Evolutionary conservation across 2,113 vertebrate species (phyloP).

Genomic region (Gorsachius goisagi): DNA sequence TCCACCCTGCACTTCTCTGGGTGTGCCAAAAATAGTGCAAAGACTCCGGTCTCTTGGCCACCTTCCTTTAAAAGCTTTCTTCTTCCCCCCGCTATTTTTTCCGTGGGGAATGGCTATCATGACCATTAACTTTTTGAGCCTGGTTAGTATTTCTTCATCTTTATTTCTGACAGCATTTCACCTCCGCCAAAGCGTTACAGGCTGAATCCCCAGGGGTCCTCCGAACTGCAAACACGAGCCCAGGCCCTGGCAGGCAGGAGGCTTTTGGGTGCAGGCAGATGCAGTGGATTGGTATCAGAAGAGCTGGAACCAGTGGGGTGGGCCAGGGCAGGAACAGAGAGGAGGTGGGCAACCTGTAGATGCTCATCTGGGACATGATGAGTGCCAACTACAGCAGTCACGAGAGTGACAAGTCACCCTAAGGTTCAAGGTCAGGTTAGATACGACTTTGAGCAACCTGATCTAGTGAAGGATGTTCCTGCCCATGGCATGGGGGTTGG

Average conservation of each 20-base stretch:
- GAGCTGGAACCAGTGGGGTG: not conserved
- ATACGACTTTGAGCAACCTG: not conserved
- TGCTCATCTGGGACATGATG: not conserved
- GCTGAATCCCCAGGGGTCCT: accelerated
- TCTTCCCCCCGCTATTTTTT: not conserved
- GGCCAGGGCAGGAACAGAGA: not conserved
- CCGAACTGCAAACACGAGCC: not conserved
- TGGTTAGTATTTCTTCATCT: not conserved
- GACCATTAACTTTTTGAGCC: not conserved
- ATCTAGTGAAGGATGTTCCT: not conserved
- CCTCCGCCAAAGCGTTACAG: not conserved
- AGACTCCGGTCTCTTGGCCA: no score
- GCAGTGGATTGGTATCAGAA: not conserved
- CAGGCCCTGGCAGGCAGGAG: not conserved
- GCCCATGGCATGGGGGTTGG: not conserved
- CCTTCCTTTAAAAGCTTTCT: not conserved
- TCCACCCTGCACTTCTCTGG: not conserved
- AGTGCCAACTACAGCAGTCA: not conserved
- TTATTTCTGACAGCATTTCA: not conserved
- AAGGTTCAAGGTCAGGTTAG: not conserved
- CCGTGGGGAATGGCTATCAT: not conserved
- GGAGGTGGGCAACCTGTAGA: not conserved
- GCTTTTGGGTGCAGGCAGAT: not conserved
- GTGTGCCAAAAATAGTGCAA: not conserved
- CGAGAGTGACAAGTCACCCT: not conserved